Evolutionary conservation across 2,888 invertebrate species (phyloP).

Genomic region (Agonum fuliginosum): DNA sequence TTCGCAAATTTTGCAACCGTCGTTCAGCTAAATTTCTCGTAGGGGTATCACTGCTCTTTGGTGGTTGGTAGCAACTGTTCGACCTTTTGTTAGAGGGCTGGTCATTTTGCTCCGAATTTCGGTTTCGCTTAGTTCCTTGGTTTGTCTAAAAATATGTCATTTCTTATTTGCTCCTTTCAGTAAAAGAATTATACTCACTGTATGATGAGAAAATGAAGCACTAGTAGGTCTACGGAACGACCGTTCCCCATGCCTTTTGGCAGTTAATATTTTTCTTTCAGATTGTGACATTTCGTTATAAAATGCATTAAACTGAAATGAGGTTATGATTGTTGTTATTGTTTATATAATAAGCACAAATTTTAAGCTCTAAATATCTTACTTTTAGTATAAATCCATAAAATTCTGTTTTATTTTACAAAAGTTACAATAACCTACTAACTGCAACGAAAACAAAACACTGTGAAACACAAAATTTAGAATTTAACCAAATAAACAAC

Average conservation of each 20-base stretch:
- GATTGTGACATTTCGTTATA: conserved; percentile 15
- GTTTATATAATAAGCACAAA: too few species aligned
- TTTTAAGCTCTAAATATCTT: too few species aligned
- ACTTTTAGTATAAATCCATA: too few species aligned
- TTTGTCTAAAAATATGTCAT: not conserved
- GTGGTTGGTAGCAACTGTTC: not conserved
- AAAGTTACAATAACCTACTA: too few species aligned
- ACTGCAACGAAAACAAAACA: too few species aligned
- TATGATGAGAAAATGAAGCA: not conserved
- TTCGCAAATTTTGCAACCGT: conserved; percentile 19
- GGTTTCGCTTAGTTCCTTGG: not conserved
- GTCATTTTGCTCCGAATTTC: not conserved
- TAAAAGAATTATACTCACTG: conserved; percentile 6
- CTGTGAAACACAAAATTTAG: too few species aligned
- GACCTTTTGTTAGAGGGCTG: conserved; percentile 16
- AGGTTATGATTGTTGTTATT: conserved; percentile 9
- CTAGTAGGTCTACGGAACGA: not conserved
- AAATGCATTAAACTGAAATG: conserved; percentile 24
- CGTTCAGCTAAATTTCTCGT: conserved; percentile 33
- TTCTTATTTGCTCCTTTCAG: not conserved
- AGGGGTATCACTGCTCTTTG: not conserved
- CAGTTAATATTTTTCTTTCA: conserved; percentile 25
- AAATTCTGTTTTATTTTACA: too few species aligned
- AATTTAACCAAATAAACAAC: too few species aligned
- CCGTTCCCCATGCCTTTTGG: conserved; percentile 7